Evolutionary conservation across 2,888 invertebrate species (phyloP), one percentile per base, ranked within the genome.

Genomic region (Aethes cnicana): DNA sequence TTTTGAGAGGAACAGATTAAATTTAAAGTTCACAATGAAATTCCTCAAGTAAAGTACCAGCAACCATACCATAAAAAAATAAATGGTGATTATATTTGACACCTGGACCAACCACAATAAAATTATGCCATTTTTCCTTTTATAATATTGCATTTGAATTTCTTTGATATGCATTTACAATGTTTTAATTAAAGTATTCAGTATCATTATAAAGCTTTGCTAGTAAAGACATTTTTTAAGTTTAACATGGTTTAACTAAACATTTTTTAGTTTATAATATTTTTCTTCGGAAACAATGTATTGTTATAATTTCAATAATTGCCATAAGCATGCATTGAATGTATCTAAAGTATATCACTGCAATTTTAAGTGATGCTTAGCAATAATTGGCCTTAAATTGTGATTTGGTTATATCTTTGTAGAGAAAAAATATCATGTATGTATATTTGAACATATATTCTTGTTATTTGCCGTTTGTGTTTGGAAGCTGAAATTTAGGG

Each of bases 401-500:
- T 50, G 36, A 50, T 44, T 49, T 28, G 9, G 11, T 42, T 42
- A 25, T 16, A 26, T 23, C 30, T 36, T 42, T 5, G 12, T 26
- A 23, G 7, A 36, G 14, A 4, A 12, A 12, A 6, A 9, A 23
- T 32, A 9, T 6, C 12, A 32, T 21, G 9, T 17, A 36, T 47
- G n/a, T 28, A 37, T 26, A 36, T 18, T 39, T 36, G 16, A 30
- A 36, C 20, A 4, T 39, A 49, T 48, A 48, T 36, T 36, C 11
- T 16, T 43, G 21, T 32, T 48, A 20, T 14, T 16, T 30, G 11
- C 12, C 17, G 26, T 8, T n/a, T n/a, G n/a, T n/a, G n/a, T n/a
- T n/a, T n/a, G n/a, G n/a, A n/a, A n/a, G n/a, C n/a, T n/a, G n/a
- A n/a, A n/a, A n/a, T n/a, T n/a, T n/a, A n/a, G n/a, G n/a, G n/a